Evolutionary conservation across 2,113 vertebrate genomes (phyloP).

Genomic region (Alethe castanea): DNA sequence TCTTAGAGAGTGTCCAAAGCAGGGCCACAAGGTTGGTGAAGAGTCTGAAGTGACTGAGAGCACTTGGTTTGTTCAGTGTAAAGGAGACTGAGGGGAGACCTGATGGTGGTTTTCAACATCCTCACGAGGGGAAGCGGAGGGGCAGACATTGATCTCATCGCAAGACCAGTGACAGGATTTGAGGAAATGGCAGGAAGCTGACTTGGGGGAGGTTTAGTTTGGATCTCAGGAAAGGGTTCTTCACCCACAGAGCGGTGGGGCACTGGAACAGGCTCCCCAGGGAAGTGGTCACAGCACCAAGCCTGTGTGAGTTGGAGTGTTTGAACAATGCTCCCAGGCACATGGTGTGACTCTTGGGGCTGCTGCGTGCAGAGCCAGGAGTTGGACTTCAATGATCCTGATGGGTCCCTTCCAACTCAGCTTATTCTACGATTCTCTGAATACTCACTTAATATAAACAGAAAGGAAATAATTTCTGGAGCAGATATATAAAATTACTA

Average conservation of each 20-base stretch:
- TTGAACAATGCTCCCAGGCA: neutral
- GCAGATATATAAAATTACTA: neutral
- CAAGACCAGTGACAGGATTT: neutral
- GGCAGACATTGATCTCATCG: neutral
- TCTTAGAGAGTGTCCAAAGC: neutral
- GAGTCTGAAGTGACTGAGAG: neutral
- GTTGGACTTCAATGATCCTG: neutral
- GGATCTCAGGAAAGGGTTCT: neutral
- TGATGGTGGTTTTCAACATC: too few relatives aligned
- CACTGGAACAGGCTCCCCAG: neutral
- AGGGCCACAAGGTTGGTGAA: neutral
- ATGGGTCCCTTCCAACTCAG: neutral
- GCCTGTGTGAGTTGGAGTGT: neutral
- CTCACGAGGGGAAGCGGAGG: rapidly evolving
- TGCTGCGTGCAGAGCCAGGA: neutral
- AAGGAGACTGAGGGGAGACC: neutral
- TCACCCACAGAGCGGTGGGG: rapidly evolving
- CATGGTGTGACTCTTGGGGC: neutral
- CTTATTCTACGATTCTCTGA: neutral
- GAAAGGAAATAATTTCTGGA: neutral
- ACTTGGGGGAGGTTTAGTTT: neutral
- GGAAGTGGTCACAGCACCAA: neutral
- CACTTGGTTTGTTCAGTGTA: neutral
- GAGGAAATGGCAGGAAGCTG: neutral
- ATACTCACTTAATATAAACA: neutral